These are phyloP conservation scores for Vannuccia rotundouncinata DNA, from an alignment of 2,888 invertebrate species.

Conservation along the genomic window DNA sequence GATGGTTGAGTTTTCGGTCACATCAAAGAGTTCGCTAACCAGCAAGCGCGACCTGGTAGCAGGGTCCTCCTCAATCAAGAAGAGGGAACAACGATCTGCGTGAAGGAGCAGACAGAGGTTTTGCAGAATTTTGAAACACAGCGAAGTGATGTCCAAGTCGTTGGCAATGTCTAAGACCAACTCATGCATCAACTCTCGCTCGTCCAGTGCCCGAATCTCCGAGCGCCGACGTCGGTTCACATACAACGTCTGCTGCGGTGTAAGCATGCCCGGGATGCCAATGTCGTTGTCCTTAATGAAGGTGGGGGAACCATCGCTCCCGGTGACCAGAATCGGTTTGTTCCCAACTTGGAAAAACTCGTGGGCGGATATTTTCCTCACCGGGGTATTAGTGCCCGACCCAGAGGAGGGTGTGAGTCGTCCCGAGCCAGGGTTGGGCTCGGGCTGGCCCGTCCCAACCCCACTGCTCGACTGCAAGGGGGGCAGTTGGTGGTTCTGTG, in stretches of 20 bases:
- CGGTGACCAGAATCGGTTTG: slow-evolving; percentile 78
- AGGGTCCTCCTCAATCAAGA: slow-evolving; percentile 46
- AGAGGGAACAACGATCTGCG: slow-evolving; percentile 54
- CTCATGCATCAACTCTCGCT: slow-evolving; percentile 55
- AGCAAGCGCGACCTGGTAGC: slow-evolving; percentile 41
- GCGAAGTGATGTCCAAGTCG: slow-evolving; percentile 53
- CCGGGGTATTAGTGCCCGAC: slow-evolving; percentile 84
- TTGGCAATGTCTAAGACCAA: slow-evolving; percentile 55
- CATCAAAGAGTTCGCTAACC: slow-evolving; percentile 54
- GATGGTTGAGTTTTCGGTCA: slow-evolving; percentile 61
- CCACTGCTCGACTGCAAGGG: background rate
- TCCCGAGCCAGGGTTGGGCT: background rate
- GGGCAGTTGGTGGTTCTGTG: background rate
- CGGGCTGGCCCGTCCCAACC: background rate
- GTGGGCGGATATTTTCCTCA: slow-evolving; percentile 84
- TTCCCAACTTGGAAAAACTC: slow-evolving; percentile 69
- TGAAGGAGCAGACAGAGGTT: slow-evolving; percentile 53
- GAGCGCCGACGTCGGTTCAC: slow-evolving; percentile 22
- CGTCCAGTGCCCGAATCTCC: slow-evolving; percentile 45
- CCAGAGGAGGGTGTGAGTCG: slow-evolving; percentile 64
- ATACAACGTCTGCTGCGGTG: background rate
- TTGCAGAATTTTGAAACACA: slow-evolving; percentile 55
- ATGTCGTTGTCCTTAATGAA: slow-evolving; percentile 62
- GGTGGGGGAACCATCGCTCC: slow-evolving; percentile 81
- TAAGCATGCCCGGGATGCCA: background rate